phyloP scores from a whole-genome alignment of 2,113 vertebrate genomes.

The Oryzias javanicus region DNA sequence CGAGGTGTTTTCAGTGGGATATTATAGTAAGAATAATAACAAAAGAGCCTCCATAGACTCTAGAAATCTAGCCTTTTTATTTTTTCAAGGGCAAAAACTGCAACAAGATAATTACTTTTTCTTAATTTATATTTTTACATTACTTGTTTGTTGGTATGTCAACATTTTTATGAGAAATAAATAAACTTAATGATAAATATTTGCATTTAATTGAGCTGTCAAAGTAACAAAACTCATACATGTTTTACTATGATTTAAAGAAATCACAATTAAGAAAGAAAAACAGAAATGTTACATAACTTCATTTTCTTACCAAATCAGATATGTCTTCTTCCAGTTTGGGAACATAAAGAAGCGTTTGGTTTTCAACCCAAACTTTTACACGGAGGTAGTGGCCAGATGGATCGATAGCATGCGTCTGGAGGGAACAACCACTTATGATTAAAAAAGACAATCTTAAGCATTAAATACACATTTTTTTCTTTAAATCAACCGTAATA shows the following conservation, averaged over 20 bases:
- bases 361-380: constrained; percentile 83
- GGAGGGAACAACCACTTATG: constrained; percentile 16
- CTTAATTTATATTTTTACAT: no score
- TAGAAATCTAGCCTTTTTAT: constrained; percentile 1
- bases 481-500: not conserved
- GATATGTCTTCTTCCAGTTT: constrained; percentile 90
- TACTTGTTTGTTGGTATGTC: not conserved
- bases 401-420: constrained; percentile 85
- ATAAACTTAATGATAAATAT: not conserved
- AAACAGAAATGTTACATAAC: not conserved
- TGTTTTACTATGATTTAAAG: no score
- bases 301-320: constrained; percentile 85
- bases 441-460: not conserved
- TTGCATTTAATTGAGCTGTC: constrained; percentile 13
- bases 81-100: not conserved
- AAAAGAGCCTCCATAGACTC: not conserved
- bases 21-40: constrained; percentile 15
- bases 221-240: constrained; percentile 11
- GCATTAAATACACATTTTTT: not conserved
- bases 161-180: not conserved
- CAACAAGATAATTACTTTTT: no score
- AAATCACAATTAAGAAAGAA: not conserved
- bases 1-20: constrained; percentile 16
- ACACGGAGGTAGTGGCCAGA: constrained; percentile 85
- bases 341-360: constrained; percentile 83